Conservation (phyloP, 92 coral and sea anemone species). For the Phenganax stokvisi region DNA sequence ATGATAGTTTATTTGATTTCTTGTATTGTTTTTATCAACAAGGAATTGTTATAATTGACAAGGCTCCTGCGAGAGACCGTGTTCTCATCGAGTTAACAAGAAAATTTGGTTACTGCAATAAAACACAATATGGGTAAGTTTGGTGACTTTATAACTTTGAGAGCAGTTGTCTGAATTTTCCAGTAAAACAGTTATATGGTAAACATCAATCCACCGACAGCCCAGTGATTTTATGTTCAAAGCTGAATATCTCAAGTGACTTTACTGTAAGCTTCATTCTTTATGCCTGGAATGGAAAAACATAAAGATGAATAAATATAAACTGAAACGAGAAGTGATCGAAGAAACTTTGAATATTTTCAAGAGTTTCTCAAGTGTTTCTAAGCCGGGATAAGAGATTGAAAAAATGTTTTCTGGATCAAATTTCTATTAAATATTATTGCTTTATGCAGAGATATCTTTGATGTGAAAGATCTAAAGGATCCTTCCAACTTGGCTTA, state of each 20-base stretch:
- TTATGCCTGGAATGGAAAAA: no score
- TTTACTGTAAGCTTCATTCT: no score
- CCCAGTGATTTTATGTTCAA: no score
- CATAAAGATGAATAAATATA: no score
- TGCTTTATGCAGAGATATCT: constrained; percentile 5
- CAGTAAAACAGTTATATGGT: not conserved
- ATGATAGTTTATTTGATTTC: constrained; percentile 55
- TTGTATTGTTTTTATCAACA: constrained; percentile 52
- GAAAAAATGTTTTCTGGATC: not conserved
- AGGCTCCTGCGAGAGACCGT: constrained; percentile 60
- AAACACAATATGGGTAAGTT: constrained; percentile 26
- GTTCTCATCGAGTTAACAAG: not conserved
- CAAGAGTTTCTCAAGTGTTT: no score
- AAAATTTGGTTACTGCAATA: not conserved
- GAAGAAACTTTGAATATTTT: no score
- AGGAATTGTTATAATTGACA: constrained; percentile 61
- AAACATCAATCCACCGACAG: not conserved
- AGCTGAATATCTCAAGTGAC: no score
- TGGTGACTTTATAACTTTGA: not conserved
- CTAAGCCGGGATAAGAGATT: no score
- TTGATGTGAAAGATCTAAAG: constrained; percentile 10
- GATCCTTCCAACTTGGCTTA: constrained; percentile 40
- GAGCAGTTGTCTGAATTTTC: not conserved
- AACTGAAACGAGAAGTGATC: no score
- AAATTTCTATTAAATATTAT: not conserved